Evolutionary conservation across 2,797 vertebrate genomes (phyloP).

Genomic region (Thaleichthys pacificus): DNA sequence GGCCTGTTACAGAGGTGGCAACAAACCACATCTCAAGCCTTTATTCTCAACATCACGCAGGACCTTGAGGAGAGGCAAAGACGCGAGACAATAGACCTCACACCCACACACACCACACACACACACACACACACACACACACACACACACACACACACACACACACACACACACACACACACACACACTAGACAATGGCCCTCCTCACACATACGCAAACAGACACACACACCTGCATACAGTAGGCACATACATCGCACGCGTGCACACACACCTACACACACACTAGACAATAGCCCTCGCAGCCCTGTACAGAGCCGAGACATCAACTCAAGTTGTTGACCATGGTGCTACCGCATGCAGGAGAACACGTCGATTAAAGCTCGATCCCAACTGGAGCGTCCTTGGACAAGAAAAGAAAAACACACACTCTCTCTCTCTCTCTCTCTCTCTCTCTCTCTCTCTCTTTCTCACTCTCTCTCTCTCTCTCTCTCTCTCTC

Average conservation of each 20-base stretch:
- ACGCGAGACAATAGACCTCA: not conserved
- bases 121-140: not conserved
- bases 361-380: slow-evolving; percentile 59
- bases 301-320: slow-evolving; percentile 58
- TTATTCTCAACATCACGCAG: slow-evolving; percentile 62
- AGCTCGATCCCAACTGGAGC: slow-evolving; percentile 72
- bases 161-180: slow-evolving; percentile 1
- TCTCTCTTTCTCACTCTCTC: not conserved
- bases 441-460: slow-evolving; percentile 6
- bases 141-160: slow-evolving; percentile 1
- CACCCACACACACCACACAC: slow-evolving; percentile 9
- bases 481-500: not conserved
- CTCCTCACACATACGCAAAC: not conserved
- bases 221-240: not conserved
- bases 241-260: slow-evolving; percentile 4
- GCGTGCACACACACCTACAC: slow-evolving; percentile 19
- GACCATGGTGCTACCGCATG: slow-evolving; percentile 63
- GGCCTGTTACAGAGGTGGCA: slow-evolving; percentile 40
- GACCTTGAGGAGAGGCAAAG: slow-evolving; percentile 65
- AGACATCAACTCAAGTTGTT: slow-evolving; percentile 64
- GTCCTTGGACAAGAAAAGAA: slow-evolving; percentile 68
- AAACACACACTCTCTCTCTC: slow-evolving; percentile 4
- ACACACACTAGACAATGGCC: not conserved
- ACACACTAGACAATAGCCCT: slow-evolving; percentile 50
- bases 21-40: slow-evolving; percentile 52